phyloP scores from a whole-genome alignment of 30 jellyfish, hydroid and myxozoan genomes.

The Pseudorhiza aurosa region DNA sequence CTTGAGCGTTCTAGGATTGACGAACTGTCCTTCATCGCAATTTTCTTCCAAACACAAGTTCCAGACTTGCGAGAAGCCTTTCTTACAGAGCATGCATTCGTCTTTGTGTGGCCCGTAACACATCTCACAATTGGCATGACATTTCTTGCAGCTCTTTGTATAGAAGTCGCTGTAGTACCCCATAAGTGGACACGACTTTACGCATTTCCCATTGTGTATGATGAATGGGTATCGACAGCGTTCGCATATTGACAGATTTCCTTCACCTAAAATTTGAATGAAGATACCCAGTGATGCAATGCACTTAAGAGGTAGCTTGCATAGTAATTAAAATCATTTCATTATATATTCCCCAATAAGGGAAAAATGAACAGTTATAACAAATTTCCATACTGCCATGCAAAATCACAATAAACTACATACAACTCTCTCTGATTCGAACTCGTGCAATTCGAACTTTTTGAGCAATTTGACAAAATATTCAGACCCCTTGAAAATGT shows the following conservation, averaged over 20 bases:
- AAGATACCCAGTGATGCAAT: too few relatives aligned
- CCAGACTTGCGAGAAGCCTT: conserved; percentile 38
- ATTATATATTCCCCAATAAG: too few relatives aligned
- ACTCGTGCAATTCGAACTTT: too few relatives aligned
- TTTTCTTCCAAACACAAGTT: conserved; percentile 27
- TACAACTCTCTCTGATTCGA: too few relatives aligned
- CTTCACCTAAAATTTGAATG: conserved; percentile 36
- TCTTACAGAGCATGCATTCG: conserved; percentile 75
- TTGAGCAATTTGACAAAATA: too few relatives aligned
- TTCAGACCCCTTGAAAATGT: too few relatives aligned
- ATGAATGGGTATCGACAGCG: conserved; percentile 73
- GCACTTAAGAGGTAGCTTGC: too few relatives aligned
- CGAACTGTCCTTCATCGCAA: conserved; percentile 55
- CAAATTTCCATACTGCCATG: too few relatives aligned
- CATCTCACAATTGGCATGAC: conserved; percentile 81
- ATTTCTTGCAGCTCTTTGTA: conserved; percentile 59
- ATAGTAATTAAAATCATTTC: too few relatives aligned
- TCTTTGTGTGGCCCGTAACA: conserved; percentile 81
- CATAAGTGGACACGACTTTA: conserved; percentile 75
- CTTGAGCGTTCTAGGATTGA: conserved; percentile 14
- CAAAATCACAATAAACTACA: too few relatives aligned
- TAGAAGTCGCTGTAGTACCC: conserved; percentile 42
- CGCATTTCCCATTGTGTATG: conserved; percentile 74
- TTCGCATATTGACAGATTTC: conserved; percentile 39
- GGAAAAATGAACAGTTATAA: too few relatives aligned